Evolutionary conservation across 1,140 invertebrate species (phyloP), one percentile per base, ranked within the genome.

Genomic region (Daktulosphaira vitifoliae): DNA sequence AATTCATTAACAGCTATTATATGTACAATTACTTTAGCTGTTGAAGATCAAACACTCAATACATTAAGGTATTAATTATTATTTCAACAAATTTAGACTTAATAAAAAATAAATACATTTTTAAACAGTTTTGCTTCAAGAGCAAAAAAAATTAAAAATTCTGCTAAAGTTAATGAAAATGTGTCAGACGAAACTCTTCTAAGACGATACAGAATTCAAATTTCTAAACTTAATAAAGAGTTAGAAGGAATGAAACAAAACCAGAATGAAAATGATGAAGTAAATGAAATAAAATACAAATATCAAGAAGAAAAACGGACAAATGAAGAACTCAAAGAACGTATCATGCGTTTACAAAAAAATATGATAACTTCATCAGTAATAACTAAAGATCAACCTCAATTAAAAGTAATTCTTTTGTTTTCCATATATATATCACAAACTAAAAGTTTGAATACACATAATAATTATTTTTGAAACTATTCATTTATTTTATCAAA

Each of bases 1-100:
- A 94, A 94, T 76, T 85, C 90, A 0, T 84, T 85, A 71, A 93
- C 90, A 0, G 81, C 84, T n/a, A 88, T 96, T 52, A 89, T 96
- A 38, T 90, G 87, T 68, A 84, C 86, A 0, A 79, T 91, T 3
- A 90, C 87, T 0, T 84, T 87, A 0, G 84, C 82, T 0, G 78
- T 79, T 15, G 65, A 84, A 4, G 86, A 89, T 15, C 86, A 90
- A 74, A 89, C 87, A 1, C 75, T 79, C 15, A 87, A 84, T 2
- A 91, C 89, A 25, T 15, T 66, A 3, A 42, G 38, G 48, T 51
- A 29, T 39, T 39, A 3, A n/a, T 2, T 42, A 22, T 38, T 25
- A 54, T 39, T 42, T 4, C 7, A 54, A 38, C 16, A 11, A 3
- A 11, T 6, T 20, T 62, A 44, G 11, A 26, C 23, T 2, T 51